Conservation (phyloP, 2,797 vertebrate genomes). For the Phalanger gymnotis region DNA sequence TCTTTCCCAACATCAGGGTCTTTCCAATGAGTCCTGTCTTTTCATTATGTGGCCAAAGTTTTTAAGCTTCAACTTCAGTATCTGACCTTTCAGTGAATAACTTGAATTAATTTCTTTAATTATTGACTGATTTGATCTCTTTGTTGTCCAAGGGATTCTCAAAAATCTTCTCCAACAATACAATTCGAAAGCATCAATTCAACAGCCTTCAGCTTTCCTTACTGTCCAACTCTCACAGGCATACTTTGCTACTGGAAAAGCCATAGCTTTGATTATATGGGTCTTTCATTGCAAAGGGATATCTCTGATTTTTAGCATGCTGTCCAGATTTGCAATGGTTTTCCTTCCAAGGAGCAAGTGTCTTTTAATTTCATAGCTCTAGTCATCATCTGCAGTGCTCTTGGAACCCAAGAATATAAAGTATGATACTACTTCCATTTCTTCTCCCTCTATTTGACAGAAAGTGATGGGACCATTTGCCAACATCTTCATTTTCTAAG, state of each 20-base stretch:
- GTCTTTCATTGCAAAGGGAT: neutral
- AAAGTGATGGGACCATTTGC: neutral
- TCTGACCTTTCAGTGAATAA: neutral
- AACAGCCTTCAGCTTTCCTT: neutral
- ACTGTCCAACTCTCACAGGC: neutral
- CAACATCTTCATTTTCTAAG: neutral
- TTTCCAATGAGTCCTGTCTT: neutral
- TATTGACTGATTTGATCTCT: neutral
- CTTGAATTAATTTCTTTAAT: neutral
- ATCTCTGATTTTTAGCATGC: neutral
- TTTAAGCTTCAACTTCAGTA: neutral
- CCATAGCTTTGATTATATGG: neutral
- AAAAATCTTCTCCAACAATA: neutral
- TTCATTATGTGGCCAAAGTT: neutral
- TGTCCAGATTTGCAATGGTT: neutral
- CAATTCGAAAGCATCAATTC: neutral
- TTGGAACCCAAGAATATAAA: neutral
- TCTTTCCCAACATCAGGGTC: neutral
- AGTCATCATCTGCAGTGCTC: neutral
- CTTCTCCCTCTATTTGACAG: neutral
- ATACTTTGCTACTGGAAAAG: neutral
- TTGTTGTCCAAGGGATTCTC: neutral
- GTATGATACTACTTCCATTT: neutral
- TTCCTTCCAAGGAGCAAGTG: neutral
- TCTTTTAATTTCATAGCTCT: neutral